Base-by-base conservation (phyloP, 2,888 invertebrate genomes). In the Leptopilina drosophilae region DNA sequence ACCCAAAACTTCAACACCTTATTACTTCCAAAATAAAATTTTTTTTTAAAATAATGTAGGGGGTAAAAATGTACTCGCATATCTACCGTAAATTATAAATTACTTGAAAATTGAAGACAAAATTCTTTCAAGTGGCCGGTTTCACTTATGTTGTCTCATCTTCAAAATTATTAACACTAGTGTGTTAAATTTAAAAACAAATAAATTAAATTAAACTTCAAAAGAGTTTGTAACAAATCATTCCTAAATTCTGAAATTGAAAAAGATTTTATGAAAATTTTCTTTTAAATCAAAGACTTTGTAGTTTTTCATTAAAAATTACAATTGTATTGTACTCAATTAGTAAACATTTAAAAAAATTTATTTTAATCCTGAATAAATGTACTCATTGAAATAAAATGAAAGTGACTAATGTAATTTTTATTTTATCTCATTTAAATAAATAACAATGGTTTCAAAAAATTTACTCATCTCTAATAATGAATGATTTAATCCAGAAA, bases 211-310 rank as follows among this genome's bases (percentile, higher is more conserved):
- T 33, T 33, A 33, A 33, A 33, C 3, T 33, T 33, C 2, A 33
- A 33, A n/a, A 33, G 42, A 56, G 56, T n/a, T 53, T 73, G 73
- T 73, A 11, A 4, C 3, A 40, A n/a, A 73, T 40, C 73, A 73
- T 9, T 59, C 20, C n/a, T 33, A 49, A 59, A 40, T 73, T 40
- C 33, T 33, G 14, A 56, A 2, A 56, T 11, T 73, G 6, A 8
- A 7, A 26, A 53, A 76, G 40, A 9, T 49, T 46, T 64, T 3
- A 64, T 40, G 6, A 56, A 53, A 53, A 53, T 53, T 73, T 73
- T 53, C 69, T 73, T 73, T 73, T 73, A n/a, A 26, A 73, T 5
- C 14, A 73, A 69, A 12, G 33, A 64, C 40, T 73, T 33, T 73
- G 73, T 73, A 73, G 33, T 62, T 33, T 33, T 33, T 69, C 5